Conservation (phyloP, 2,797 vertebrate genomes). For the Pogonophryne albipinna region DNA sequence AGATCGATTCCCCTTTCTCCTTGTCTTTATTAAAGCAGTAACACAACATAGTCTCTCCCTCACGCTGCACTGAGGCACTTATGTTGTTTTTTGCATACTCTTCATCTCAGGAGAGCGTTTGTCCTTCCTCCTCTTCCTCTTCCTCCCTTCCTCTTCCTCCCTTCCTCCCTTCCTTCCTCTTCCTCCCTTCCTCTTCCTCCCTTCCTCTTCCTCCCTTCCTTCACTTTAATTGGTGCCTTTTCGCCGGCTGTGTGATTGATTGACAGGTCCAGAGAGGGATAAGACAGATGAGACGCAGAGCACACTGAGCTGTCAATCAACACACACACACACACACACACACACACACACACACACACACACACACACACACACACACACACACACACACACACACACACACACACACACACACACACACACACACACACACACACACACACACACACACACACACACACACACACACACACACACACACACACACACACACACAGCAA, state of each 20-base stretch:
- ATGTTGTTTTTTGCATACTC: slow-evolving; percentile 24
- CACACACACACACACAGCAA: too few species aligned
- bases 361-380: background rate
- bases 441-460: too few species aligned
- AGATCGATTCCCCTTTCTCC: slow-evolving; percentile 4
- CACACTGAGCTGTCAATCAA: slow-evolving; percentile 68
- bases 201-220: background rate
- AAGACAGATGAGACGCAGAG: slow-evolving; percentile 52
- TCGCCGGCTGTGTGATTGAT: slow-evolving; percentile 67
- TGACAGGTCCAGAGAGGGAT: slow-evolving; percentile 66
- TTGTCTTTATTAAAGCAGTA: slow-evolving; percentile 18
- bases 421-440: too few species aligned
- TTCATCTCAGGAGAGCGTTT: slow-evolving; percentile 19
- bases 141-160: background rate
- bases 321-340: slow-evolving; percentile 27
- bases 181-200: background rate
- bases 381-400: too few species aligned
- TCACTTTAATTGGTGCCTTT: slow-evolving; percentile 67
- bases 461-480: too few species aligned
- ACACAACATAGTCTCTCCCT: slow-evolving; percentile 16
- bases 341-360: slow-evolving; percentile 6
- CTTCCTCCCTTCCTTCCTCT: slow-evolving; percentile 25
- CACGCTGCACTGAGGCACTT: slow-evolving; percentile 1
- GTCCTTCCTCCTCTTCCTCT: background rate
- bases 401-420: too few species aligned